phyloP scores from a whole-genome alignment of 2,888 invertebrate genomes.

The Biston betularia region DNA sequence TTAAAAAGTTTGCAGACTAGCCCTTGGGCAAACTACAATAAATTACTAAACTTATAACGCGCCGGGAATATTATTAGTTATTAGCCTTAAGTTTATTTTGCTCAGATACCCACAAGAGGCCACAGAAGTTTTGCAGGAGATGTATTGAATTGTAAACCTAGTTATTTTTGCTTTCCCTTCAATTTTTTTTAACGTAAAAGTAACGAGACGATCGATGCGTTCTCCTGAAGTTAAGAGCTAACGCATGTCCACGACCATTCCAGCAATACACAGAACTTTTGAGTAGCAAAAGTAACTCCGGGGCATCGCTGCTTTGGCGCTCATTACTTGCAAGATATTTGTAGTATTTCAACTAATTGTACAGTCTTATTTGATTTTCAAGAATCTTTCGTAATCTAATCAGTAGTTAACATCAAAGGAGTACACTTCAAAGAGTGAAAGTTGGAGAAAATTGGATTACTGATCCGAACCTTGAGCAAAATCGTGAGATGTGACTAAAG shows the following conservation, averaged over 20 bases:
- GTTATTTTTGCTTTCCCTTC: no score
- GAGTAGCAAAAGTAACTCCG: no score
- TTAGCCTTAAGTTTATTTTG: constrained; percentile 7
- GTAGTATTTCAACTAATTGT: neutral
- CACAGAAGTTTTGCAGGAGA: no score
- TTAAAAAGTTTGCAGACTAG: constrained; percentile 16
- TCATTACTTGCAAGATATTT: neutral
- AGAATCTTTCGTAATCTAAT: constrained; percentile 38
- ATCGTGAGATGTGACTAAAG: constrained; percentile 30
- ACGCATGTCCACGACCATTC: no score
- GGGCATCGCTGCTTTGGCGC: no score
- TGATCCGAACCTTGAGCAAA: constrained; percentile 17
- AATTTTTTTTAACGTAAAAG: no score
- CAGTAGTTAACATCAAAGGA: constrained; percentile 41
- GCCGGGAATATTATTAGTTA: constrained; percentile 23
- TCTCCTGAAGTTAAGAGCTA: no score
- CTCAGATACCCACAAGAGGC: neutral
- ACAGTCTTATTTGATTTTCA: constrained; percentile 1
- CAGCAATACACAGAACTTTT: no score
- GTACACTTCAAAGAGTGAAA: constrained; percentile 41
- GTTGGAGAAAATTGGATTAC: constrained; percentile 43
- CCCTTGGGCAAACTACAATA: constrained; percentile 24
- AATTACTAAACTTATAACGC: constrained; percentile 31
- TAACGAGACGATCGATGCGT: neutral
- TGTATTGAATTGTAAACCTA: no score